Conservation (phyloP, 2,113 vertebrate species). For the Raja brachyura region DNA sequence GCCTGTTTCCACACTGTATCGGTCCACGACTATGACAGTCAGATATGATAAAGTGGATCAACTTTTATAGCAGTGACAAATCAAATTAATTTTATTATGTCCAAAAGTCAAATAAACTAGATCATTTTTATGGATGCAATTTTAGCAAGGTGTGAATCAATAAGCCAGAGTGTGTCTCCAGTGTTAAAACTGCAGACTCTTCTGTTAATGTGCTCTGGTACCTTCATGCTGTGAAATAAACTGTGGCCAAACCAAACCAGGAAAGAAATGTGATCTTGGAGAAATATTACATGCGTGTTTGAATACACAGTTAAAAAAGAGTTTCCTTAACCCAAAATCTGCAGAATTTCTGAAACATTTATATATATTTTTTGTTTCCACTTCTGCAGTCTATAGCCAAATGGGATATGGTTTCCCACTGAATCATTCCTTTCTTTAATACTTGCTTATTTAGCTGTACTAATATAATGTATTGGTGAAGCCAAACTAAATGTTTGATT, state of each 20-base stretch:
- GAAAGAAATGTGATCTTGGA: constrained; percentile 13
- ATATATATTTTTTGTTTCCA: not conserved
- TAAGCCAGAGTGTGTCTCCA: not conserved
- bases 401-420: not conserved
- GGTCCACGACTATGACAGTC: not conserved
- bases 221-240: constrained; percentile 3
- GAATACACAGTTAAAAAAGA: not conserved
- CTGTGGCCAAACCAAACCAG: not conserved
- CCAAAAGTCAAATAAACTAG: not conserved
- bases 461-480: not conserved
- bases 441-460: constrained; percentile 30
- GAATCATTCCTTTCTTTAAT: constrained; percentile 28
- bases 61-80: not conserved
- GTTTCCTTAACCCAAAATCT: constrained; percentile 14
- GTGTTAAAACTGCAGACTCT: not conserved
- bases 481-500: constrained; percentile 32
- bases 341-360: constrained; percentile 12
- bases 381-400: not conserved
- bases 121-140: not conserved
- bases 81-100: not conserved
- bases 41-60: not conserved
- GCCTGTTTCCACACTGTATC: no score
- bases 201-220: not conserved
- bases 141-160: not conserved
- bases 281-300: not conserved